Evolutionary conservation across 2,888 invertebrate species (phyloP).

Genomic region (Drosophila lutescens): DNA sequence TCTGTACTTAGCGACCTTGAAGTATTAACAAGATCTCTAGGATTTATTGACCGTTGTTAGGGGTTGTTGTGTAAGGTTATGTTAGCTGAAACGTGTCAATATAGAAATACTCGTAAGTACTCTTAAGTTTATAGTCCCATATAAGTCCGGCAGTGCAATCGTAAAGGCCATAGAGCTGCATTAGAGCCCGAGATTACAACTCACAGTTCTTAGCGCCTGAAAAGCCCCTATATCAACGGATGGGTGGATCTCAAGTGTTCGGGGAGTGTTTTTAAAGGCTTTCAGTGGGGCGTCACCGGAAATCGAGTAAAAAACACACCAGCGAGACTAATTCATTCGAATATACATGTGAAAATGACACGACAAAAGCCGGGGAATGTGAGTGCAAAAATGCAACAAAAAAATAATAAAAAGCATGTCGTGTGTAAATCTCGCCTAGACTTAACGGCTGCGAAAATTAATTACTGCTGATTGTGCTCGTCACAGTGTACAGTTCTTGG

Average conservation of each 20-base stretch:
- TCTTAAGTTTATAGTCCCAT: constrained; percentile 3
- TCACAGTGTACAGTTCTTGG: constrained; percentile 19
- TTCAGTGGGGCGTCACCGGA: constrained; percentile 30
- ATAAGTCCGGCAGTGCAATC: background rate
- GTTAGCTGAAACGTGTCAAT: constrained; percentile 17
- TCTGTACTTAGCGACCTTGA: background rate
- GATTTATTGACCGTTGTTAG: constrained; percentile 13
- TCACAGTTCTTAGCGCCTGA: background rate
- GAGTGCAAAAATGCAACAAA: constrained; percentile 24
- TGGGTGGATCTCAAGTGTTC: constrained; percentile 3
- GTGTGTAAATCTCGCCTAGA: constrained; percentile 57
- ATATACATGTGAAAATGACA: constrained; percentile 40
- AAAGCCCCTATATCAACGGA: constrained; percentile 2
- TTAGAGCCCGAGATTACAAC: constrained; percentile 5
- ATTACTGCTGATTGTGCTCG: constrained; percentile 61
- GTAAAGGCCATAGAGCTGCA: too few relatives aligned
- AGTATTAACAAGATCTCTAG: background rate
- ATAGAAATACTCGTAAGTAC: background rate
- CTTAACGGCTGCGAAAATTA: constrained; percentile 69
- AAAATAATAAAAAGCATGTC: constrained; percentile 15
- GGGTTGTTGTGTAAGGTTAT: constrained; percentile 18
- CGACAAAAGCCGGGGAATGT: constrained; percentile 50
- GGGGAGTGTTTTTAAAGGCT: background rate
- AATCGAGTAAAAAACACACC: constrained; percentile 22
- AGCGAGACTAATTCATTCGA: constrained; percentile 10